Conservation (phyloP, 2,888 invertebrate species). For the Oscheius sp. region DNA sequence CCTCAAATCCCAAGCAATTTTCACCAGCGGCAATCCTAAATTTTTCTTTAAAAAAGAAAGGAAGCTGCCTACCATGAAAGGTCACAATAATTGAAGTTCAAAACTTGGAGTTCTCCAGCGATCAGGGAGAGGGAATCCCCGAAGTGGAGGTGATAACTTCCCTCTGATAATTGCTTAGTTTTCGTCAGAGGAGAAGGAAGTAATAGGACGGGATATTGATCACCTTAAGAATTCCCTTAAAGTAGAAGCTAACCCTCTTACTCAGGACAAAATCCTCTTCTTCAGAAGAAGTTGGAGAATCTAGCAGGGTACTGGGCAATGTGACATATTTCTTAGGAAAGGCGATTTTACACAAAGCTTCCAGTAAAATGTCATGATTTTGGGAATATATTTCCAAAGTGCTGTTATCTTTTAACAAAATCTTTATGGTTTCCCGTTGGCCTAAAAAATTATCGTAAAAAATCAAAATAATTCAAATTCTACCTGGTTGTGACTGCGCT, state of each 20-base stretch:
- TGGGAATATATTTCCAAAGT: conserved; percentile 18
- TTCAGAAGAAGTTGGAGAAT: conserved; percentile 44
- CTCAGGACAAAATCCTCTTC: conserved; percentile 53
- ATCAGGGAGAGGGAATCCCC: conserved; percentile 40
- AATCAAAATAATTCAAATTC: not conserved
- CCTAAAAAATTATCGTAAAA: not conserved
- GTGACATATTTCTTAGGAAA: conserved; percentile 47
- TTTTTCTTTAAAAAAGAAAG: too few species aligned
- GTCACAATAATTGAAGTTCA: conserved; percentile 43
- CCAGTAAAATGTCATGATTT: conserved; percentile 14
- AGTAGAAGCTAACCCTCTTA: conserved; percentile 34
- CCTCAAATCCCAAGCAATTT: conserved; percentile 51
- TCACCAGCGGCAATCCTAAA: conserved; percentile 57
- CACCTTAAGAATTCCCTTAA: conserved; percentile 11
- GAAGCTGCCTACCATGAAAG: conserved; percentile 44
- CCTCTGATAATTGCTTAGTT: conserved; percentile 41
- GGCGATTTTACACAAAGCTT: conserved; percentile 28
- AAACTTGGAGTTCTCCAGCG: conserved; percentile 36
- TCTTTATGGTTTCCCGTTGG: conserved; percentile 25
- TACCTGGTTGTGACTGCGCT: conserved; percentile 12
- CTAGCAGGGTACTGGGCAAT: conserved; percentile 49
- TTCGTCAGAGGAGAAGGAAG: conserved; percentile 25
- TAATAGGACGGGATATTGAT: conserved; percentile 30
- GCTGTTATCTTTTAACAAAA: conserved; percentile 25
- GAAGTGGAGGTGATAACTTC: conserved; percentile 42